Base-by-base conservation (phyloP, 1,140 invertebrate genomes). In the Heliconius congener region DNA sequence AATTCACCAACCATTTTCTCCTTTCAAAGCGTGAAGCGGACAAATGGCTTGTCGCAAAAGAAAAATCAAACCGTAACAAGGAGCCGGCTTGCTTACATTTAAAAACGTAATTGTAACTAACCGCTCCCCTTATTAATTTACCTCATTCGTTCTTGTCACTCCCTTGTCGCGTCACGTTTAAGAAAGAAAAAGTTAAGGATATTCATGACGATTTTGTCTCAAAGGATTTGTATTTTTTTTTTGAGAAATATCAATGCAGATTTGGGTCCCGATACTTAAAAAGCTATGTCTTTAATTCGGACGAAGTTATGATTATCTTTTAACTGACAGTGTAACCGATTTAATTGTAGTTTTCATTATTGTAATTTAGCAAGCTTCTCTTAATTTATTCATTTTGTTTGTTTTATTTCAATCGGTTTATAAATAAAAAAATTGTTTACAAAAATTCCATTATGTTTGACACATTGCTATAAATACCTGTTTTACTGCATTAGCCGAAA, bases 61-160 rank as follows among this genome's bases (percentile, higher is more conserved):
- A 93, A 93, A 94, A 94, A 93, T 92, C 92, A 94, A 92, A 90
- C 84, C 84, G 85, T 86, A 90, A 92, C 91, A 90, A 91, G 86
- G 86, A 89, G 81, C 86, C 87, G 86, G 83, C 89, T 93, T 89
- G 93, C 91, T 94, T 93, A 93, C 91, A 93, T 93, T 93, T 92
- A 94, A 94, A 94, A 92, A 89, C 90, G 92, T 94, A 94, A 94
- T 94, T 94, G 93, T 93, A 93, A 94, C 91, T 92, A 93, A 94
- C 93, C 91, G 87, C 88, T 85, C 90, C 91, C 87, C 89, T 86
- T 94, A 94, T 94, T 93, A 93, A 93, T 93, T 93, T 90, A 92
- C 85, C 91, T 92, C 92, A 89, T 94, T 91, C 89, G 91, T 93
- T 86, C 85, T 83, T 82, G 80, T 86, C 83, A 86, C 77, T 86